phyloP scores from a whole-genome alignment of 2,113 vertebrate species.

The Poeciliopsis prolifica region DNA sequence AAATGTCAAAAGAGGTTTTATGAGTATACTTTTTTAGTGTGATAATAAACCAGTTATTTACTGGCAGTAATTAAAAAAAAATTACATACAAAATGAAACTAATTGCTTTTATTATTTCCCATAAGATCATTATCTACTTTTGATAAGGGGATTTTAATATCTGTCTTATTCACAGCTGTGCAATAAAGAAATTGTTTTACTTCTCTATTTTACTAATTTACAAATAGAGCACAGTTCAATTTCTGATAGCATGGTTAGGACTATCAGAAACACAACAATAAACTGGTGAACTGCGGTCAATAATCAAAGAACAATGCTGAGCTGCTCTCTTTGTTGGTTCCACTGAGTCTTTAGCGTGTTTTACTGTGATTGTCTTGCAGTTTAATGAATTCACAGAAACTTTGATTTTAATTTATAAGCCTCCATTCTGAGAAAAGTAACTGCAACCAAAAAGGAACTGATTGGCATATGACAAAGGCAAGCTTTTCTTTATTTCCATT shows the following conservation, averaged over 20 bases:
- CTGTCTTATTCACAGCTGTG: not conserved
- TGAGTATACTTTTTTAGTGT: no score
- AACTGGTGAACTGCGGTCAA: conserved; percentile 5
- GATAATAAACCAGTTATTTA: no score
- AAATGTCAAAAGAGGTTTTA: not conserved
- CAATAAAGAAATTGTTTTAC: not conserved
- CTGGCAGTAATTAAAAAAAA: not conserved
- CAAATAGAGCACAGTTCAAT: not conserved
- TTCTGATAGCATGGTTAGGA: conserved; percentile 4
- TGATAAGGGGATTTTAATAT: not conserved
- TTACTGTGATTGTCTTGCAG: conserved; percentile 15
- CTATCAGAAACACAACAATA: not conserved
- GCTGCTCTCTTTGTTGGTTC: conserved; percentile 1
- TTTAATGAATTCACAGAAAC: not conserved
- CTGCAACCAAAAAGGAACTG: conserved; percentile 24
- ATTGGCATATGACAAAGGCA: conserved; percentile 44
- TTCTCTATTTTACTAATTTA: not conserved
- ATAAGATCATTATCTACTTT: not conserved
- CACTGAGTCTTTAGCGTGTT: not conserved
- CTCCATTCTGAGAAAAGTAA: conserved; percentile 28
- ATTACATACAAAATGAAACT: conserved; percentile 20
- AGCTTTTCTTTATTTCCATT: conserved; percentile 58
- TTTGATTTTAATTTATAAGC: conserved; percentile 28
- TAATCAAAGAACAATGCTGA: conserved; percentile 13
- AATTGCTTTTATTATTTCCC: not conserved